phyloP scores from a whole-genome alignment of 2,888 invertebrate genomes.

The Panopea generosa region DNA sequence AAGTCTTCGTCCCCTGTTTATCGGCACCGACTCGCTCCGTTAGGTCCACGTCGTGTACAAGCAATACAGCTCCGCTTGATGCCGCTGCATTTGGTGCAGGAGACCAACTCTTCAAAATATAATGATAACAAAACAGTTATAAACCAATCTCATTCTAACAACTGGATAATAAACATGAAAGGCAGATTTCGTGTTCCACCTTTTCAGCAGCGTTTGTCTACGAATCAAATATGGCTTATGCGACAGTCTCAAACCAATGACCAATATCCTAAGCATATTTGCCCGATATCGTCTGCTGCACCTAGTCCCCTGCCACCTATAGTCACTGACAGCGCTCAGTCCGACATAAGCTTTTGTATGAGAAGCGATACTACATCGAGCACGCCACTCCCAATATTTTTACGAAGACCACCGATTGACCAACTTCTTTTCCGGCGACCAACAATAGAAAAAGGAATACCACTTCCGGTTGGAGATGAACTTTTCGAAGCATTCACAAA shows the following conservation, averaged over 20 bases:
- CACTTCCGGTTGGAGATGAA: slow-evolving; percentile 30
- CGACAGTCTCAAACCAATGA: background rate
- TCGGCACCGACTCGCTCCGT: too few relatives aligned
- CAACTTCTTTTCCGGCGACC: slow-evolving; percentile 42
- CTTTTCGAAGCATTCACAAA: slow-evolving; percentile 31
- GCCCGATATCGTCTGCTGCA: too few relatives aligned
- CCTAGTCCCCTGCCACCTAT: too few relatives aligned
- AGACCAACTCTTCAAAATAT: too few relatives aligned
- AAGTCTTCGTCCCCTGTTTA: too few relatives aligned
- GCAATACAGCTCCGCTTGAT: slow-evolving; percentile 15
- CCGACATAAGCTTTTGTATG: slow-evolving; percentile 3
- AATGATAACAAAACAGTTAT: background rate
- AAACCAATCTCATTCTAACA: slow-evolving; percentile 10
- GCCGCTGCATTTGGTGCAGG: background rate
- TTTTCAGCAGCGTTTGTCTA: background rate
- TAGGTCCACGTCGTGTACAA: slow-evolving; percentile 25
- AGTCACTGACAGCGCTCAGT: background rate
- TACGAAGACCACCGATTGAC: slow-evolving; percentile 18
- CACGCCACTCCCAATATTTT: slow-evolving; percentile 31
- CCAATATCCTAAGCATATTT: too few relatives aligned
- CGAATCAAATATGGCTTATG: slow-evolving; percentile 11
- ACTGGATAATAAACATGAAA: background rate
- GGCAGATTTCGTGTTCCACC: background rate
- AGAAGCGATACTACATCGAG: slow-evolving; percentile 16
- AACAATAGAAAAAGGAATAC: slow-evolving; percentile 28